Evolutionary conservation across 2,797 vertebrate species (phyloP).

Genomic region (Acropternis orthonyx): DNA sequence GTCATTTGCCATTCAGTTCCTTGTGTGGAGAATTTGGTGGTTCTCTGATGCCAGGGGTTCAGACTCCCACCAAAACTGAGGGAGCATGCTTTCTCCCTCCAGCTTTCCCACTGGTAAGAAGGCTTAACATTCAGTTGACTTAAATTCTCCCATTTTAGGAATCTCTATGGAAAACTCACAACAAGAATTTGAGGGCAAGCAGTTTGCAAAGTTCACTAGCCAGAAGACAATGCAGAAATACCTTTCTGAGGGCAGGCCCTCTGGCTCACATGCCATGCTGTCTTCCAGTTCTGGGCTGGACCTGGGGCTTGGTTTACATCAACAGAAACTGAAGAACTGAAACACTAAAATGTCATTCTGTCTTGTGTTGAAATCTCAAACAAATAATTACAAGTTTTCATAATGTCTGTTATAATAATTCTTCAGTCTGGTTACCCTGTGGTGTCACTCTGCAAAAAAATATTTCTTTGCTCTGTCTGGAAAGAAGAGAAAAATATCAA

Average conservation of each 20-base stretch:
- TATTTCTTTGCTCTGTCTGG: background rate
- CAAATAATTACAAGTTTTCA: background rate
- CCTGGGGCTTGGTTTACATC: background rate
- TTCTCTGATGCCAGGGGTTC: background rate
- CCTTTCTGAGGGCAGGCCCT: background rate
- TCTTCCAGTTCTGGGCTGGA: background rate
- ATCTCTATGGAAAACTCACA: background rate
- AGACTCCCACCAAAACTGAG: background rate
- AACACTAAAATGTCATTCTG: background rate
- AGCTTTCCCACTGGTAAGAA: background rate
- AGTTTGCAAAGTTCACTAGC: background rate
- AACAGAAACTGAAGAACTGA: background rate
- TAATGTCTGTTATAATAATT: background rate
- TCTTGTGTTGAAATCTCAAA: background rate
- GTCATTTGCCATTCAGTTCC: background rate
- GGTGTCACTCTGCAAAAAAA: background rate
- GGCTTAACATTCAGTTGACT: background rate
- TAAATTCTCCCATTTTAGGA: background rate
- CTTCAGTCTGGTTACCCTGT: background rate
- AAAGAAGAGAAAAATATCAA: background rate
- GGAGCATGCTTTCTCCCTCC: background rate
- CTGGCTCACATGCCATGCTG: accelerated
- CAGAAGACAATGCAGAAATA: background rate
- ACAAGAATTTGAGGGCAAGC: background rate
- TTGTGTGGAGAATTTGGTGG: background rate